These are phyloP conservation scores for Hepsetus odoe DNA, from an alignment of 2,113 vertebrate genomes.

Conservation along the genomic window DNA sequence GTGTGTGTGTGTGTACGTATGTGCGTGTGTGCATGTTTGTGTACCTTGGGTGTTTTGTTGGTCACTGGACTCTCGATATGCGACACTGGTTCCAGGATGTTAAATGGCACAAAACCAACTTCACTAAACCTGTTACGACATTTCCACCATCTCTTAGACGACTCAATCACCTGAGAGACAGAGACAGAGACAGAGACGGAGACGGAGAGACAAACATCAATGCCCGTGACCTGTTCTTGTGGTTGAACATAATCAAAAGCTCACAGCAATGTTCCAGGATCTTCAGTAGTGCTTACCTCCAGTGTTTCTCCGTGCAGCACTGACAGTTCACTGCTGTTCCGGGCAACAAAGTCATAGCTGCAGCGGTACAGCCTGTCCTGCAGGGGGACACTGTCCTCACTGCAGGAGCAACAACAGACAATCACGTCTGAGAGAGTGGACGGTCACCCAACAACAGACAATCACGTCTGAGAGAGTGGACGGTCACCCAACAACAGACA, in stretches of 20 bases:
- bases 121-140: slow-evolving; percentile 78
- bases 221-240: no score
- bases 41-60: slow-evolving; percentile 61
- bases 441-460: not conserved
- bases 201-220: no score
- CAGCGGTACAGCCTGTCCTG: slow-evolving; percentile 74
- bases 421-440: not conserved
- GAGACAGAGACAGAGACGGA: not conserved
- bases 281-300: slow-evolving; percentile 71
- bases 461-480: not conserved
- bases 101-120: slow-evolving; percentile 82
- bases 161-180: slow-evolving; percentile 75
- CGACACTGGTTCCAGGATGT: slow-evolving; percentile 76
- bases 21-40: slow-evolving; percentile 12
- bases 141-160: slow-evolving; percentile 85
- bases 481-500: not conserved
- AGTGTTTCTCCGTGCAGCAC: slow-evolving; percentile 81
- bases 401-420: slow-evolving; percentile 36
- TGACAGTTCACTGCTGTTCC: slow-evolving; percentile 86
- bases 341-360: slow-evolving; percentile 86
- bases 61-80: slow-evolving; percentile 65
- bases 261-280: not conserved
- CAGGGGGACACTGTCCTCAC: slow-evolving; percentile 52
- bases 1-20: slow-evolving; percentile 32
- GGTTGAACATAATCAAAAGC: no score